These are phyloP conservation scores for Eulithis testata DNA, from an alignment of 2,888 invertebrate species.

Conservation along the genomic window DNA sequence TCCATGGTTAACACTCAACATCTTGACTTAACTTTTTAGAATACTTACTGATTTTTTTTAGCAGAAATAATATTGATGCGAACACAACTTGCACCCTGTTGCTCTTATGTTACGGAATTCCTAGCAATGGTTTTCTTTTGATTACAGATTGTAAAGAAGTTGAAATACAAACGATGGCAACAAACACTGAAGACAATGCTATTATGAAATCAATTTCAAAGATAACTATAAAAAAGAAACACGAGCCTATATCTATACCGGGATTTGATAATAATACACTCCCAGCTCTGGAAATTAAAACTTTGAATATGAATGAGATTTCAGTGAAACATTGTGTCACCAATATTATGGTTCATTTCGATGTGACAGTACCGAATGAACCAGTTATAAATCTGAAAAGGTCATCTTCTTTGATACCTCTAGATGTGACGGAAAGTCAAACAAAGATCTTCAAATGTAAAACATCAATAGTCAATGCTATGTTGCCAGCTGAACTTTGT, in stretches of 20 bases:
- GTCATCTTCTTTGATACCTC: slow-evolving; percentile 53
- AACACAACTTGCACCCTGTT: too few relatives aligned
- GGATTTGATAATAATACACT: slow-evolving; percentile 58
- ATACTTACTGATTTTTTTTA: neutral
- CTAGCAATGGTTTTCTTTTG: neutral
- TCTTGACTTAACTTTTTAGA: neutral
- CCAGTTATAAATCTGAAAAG: slow-evolving; percentile 39
- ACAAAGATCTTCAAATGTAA: slow-evolving; percentile 67
- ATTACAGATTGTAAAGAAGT: slow-evolving; percentile 50
- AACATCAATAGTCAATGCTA: slow-evolving; percentile 64
- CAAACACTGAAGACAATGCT: slow-evolving; percentile 16
- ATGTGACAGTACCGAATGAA: slow-evolving; percentile 57
- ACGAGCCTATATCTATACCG: slow-evolving; percentile 48
- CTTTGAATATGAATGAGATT: slow-evolving; percentile 60
- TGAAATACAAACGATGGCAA: slow-evolving; percentile 52
- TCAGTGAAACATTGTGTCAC: slow-evolving; percentile 65
- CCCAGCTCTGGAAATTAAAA: slow-evolving; percentile 61
- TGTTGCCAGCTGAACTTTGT: slow-evolving; percentile 73
- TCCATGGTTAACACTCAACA: slow-evolving; percentile 30
- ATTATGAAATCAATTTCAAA: slow-evolving; percentile 34
- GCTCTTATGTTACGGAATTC: neutral
- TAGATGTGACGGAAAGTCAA: slow-evolving; percentile 51
- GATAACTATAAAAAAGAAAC: slow-evolving; percentile 34
- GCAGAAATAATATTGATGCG: too few relatives aligned
- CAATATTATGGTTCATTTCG: slow-evolving; percentile 69